Evolutionary conservation across 2,113 vertebrate genomes (phyloP).

Genomic region (human): DNA sequence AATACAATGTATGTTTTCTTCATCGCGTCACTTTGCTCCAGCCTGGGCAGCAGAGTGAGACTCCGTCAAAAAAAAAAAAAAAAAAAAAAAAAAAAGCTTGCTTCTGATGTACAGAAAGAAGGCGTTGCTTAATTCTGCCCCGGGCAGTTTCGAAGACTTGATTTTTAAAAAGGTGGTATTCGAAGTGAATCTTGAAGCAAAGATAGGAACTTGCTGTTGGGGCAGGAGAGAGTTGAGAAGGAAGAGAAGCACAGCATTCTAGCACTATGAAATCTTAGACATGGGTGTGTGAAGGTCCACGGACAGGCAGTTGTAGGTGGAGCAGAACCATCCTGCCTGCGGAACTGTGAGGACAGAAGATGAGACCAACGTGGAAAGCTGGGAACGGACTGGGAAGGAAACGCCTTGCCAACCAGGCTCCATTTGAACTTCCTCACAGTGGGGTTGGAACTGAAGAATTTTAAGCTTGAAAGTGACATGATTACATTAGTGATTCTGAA

Average conservation of each 20-base stretch:
- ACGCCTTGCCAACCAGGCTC: not conserved
- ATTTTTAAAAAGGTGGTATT: not conserved
- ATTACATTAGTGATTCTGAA: not conserved
- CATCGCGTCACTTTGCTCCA: not conserved
- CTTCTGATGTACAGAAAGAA: not conserved
- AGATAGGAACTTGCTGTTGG: not conserved
- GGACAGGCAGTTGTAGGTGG: not conserved
- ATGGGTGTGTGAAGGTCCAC: rapidly evolving
- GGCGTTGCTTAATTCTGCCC: not conserved
- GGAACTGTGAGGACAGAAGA: not conserved
- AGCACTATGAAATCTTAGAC: not conserved
- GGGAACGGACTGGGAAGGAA: not conserved
- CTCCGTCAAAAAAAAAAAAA: too few relatives aligned
- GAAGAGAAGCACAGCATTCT: not conserved
- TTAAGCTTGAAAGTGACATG: not conserved
- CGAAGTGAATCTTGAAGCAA: not conserved
- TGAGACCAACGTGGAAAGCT: not conserved
- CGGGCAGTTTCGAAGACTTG: not conserved
- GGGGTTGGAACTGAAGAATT: not conserved
- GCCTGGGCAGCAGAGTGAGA: too few relatives aligned
- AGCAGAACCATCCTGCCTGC: not conserved
- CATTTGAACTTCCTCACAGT: not conserved
- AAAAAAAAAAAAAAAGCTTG: not conserved
- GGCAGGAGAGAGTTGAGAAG: not conserved
- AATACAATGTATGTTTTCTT: slow-evolving; percentile 1